Base-by-base conservation (phyloP, 1,140 invertebrate genomes). In the Trichonephila inaurata region DNA sequence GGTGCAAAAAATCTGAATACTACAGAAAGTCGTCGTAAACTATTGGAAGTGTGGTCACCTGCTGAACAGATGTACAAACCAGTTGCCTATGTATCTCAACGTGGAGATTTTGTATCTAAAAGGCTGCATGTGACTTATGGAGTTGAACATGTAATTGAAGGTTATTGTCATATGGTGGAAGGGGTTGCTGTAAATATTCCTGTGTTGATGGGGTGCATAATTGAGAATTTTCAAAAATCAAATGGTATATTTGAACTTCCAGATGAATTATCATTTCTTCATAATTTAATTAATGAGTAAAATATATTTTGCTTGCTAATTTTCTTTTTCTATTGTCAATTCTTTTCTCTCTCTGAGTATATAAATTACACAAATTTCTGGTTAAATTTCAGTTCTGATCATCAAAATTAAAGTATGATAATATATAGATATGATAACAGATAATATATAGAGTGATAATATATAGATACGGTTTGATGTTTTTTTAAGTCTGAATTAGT, bases 31-130 rank as follows among this genome's bases (percentile, higher is more conserved):
- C 18, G 85, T 2, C 69, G 69, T 10, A 88, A 88, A 24, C 66
- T 44, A 28, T 5, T 93, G 33, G 92, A 93, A 44, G 16, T 93
- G 66, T 93, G 92, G 92, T 93, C 85, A n/a, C 64, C 92, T n/a
- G 16, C 66, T 7, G 7, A 12, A 18, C 40, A 81, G 10, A 14
- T 21, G 0, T 93, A 81, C 62, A 69, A 88, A 19, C 92, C 92
- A 1, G 85, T 88, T 21, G 83, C 92, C 2, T 16, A 81, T 40
- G 21, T 88, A 8, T 93, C 92, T 6, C 58, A 40, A 24, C 66
- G n/a, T 19, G 51, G 62, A 51, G 51, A 93, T 64, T 93, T 93
- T 64, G 60, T 93, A 28, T 88, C 85, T 1, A 87, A 93, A n/a
- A 64, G 92, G 40, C 19, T 93, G 19, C 64, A 93, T 62, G 44